Evolutionary conservation across 1,140 invertebrate species (phyloP), one percentile per base, ranked within the genome.

Genomic region (Melitaea cinxia): DNA sequence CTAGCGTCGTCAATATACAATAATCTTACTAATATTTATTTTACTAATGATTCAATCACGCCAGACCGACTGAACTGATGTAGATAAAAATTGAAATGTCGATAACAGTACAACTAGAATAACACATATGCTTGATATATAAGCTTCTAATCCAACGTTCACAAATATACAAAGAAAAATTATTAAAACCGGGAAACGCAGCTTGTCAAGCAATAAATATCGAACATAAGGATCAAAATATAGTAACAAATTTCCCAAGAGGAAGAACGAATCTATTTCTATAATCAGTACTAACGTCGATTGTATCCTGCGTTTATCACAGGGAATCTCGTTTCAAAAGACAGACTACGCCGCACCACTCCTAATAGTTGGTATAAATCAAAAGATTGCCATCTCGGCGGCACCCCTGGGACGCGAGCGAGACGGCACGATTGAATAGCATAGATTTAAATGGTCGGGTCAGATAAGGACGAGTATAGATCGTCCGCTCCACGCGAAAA

Each of bases 351-450:
- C 82, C 81, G 75, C 78, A 77, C 74, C 80, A 75, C 78, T 88
- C 87, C 88, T 91, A 91, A 91, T 91, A 91, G 86, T 91, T 87
- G 88, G 85, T 88, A 91, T 91, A 91, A 91, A 91, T 91, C 88
- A 91, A 89, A 90, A 91, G 88, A 91, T 91, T 88, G 86, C 87
- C 88, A 91, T 91, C 88, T 88, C 83, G 75, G 74, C 78, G 78
- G 85, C 85, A 86, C 86, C 85, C 88, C 82, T 84, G 86, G 85
- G 86, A 88, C 70, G 76, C 80, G 83, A 91, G 85, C 74, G 88
- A 91, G 88, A 91, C 73, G 84, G 84, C 84, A 88, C 78, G 83
- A 91, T 91, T 91, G 88, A 91, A 89, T 85, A 88, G 88, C 88
- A 91, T 91, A 91, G 86, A 91, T 86, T 91, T 91, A 91, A 91